Evolutionary conservation across 2,797 vertebrate genomes (phyloP).

Genomic region (Paratrypauchen microcephalus): DNA sequence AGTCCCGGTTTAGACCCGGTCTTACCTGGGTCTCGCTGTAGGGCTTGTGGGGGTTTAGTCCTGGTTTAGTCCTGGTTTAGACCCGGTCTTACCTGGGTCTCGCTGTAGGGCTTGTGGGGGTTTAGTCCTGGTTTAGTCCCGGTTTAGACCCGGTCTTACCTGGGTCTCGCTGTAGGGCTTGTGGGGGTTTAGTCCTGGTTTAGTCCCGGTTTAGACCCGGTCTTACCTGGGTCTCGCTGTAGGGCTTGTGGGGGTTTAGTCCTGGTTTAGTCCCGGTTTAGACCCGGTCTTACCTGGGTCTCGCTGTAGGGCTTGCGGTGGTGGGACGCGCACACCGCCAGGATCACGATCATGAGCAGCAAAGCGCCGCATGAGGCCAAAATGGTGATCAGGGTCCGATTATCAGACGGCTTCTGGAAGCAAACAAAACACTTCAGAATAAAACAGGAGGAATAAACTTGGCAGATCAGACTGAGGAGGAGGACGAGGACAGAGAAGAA

Average conservation of each 20-base stretch:
- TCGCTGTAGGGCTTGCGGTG: conserved; percentile 73
- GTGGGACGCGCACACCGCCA: conserved; percentile 65
- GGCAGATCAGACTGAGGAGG: no score
- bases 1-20: conserved; percentile 12
- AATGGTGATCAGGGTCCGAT: conserved; percentile 70
- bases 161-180: no score
- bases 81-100: background rate
- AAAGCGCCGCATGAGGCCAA: conserved; percentile 74
- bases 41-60: conserved; percentile 23
- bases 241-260: background rate
- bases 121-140: no score
- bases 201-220: background rate
- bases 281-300: no score
- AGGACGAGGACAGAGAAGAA: no score
- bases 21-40: no score
- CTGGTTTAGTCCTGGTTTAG: background rate
- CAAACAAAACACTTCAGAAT: background rate
- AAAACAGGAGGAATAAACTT: no score
- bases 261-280: no score
- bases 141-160: no score
- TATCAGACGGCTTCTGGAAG: conserved; percentile 45
- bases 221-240: background rate
- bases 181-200: background rate
- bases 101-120: no score
- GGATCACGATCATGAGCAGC: conserved; percentile 71